Conservation (phyloP, 2,888 invertebrate species). For the Meteorus cinctellus region DNA sequence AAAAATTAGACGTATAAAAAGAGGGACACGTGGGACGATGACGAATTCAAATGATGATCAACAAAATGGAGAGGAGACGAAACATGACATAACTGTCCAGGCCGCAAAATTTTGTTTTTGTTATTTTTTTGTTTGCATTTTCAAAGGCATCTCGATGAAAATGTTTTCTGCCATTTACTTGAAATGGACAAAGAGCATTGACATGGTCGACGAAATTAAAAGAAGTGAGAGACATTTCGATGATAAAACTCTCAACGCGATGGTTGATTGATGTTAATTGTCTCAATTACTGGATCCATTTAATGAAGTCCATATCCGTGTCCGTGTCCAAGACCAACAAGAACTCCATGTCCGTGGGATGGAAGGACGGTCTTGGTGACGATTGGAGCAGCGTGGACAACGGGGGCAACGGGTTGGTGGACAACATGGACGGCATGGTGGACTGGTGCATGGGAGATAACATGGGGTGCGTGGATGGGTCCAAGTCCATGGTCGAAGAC, state of each 20-base stretch:
- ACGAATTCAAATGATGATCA: conserved; percentile 44
- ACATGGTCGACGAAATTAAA: conserved; percentile 44
- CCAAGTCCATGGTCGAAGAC: conserved; percentile 63
- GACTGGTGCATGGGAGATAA: conserved; percentile 62
- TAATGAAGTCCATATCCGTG: conserved; percentile 37
- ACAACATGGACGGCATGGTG: conserved; percentile 65
- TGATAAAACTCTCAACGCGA: conserved; percentile 32
- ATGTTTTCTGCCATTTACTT: not conserved
- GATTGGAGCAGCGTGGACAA: conserved; percentile 58
- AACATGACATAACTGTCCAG: not conserved
- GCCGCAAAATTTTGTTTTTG: not conserved
- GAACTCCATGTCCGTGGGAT: conserved; percentile 55
- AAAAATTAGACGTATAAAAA: conserved; percentile 39
- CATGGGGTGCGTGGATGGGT: conserved; percentile 65
- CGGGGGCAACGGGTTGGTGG: conserved; percentile 63
- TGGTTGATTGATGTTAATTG: conserved; percentile 43
- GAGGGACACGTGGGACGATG: conserved; percentile 5
- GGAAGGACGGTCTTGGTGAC: conserved; percentile 67
- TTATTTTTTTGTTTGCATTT: conserved; percentile 21
- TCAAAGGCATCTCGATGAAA: not conserved
- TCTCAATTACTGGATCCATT: conserved; percentile 15
- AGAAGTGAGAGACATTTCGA: conserved; percentile 39
- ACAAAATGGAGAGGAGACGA: conserved; percentile 34
- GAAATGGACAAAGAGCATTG: conserved; percentile 13
- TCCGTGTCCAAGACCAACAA: conserved; percentile 44